Evolutionary conservation across 2,888 invertebrate species (phyloP).

Genomic region (Volucella bombylans): DNA sequence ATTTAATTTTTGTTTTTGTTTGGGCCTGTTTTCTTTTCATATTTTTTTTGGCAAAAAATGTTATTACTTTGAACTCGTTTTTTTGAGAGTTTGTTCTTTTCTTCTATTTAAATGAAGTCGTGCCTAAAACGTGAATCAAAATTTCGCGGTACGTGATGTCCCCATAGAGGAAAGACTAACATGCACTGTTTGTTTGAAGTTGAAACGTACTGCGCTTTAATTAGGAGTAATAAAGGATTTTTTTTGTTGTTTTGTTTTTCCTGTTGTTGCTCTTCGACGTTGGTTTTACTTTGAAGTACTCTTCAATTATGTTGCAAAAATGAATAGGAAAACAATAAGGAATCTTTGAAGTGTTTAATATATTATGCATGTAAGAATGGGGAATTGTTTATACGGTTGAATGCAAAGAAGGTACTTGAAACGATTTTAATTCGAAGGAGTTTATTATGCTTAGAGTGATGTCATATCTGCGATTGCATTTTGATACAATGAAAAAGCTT

Average conservation of each 20-base stretch:
- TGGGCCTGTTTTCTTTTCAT: constrained; percentile 9
- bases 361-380: too few species aligned
- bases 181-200: constrained; percentile 62
- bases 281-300: constrained; percentile 71
- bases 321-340: constrained; percentile 50
- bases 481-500: too few species aligned
- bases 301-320: constrained; percentile 71
- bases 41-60: constrained; percentile 46
- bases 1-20: constrained; percentile 30
- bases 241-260: constrained; percentile 16
- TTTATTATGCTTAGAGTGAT: too few species aligned
- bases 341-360: constrained; percentile 3
- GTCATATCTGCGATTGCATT: too few species aligned
- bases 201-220: constrained; percentile 60
- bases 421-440: too few species aligned
- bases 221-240: constrained; percentile 64
- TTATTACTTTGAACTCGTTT: constrained; percentile 72
- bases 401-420: too few species aligned
- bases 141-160: constrained; percentile 64
- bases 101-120: constrained; percentile 39
- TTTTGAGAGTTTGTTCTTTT: constrained; percentile 16
- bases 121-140: constrained; percentile 50
- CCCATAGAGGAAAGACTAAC: constrained; percentile 53
- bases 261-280: constrained; percentile 18
- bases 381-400: too few species aligned